Conservation (phyloP, 2,113 vertebrate species). For the Hydropotes inermis region DNA sequence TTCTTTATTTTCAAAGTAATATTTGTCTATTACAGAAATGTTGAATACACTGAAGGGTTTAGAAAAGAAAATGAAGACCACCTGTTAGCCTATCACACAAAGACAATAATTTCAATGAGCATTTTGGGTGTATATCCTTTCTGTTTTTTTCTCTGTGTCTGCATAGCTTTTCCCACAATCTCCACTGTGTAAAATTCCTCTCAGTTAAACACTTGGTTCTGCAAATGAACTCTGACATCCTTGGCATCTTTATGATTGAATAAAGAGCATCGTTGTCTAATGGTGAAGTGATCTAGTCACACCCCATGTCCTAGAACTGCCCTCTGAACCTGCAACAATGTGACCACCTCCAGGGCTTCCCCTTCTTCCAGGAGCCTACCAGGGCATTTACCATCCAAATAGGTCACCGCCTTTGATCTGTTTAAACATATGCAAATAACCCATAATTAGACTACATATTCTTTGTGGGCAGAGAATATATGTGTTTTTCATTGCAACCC, state of each 20-base stretch:
- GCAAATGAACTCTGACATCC: not conserved
- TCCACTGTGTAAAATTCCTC: not conserved
- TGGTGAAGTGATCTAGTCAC: not conserved
- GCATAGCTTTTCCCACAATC: not conserved
- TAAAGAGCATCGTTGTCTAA: not conserved
- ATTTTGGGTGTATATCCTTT: not conserved
- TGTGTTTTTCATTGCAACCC: not conserved
- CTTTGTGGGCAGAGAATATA: not conserved
- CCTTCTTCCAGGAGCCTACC: not conserved
- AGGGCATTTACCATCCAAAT: not conserved
- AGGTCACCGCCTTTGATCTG: not conserved
- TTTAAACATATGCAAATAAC: not conserved
- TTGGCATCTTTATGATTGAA: not conserved
- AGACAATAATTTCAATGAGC: not conserved
- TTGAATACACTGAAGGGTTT: not conserved
- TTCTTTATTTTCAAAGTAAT: not conserved
- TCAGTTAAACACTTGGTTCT: not conserved
- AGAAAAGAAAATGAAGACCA: not conserved
- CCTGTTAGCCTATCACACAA: not conserved
- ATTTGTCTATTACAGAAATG: not conserved
- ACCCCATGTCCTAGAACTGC: not conserved
- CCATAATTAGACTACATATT: not conserved
- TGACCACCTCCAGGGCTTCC: not conserved
- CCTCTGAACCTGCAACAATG: not conserved
- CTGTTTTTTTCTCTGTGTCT: not conserved